These are phyloP conservation scores for Delichon dasypus DNA, from an alignment of 2,797 vertebrate genomes.

Conservation along the genomic window DNA sequence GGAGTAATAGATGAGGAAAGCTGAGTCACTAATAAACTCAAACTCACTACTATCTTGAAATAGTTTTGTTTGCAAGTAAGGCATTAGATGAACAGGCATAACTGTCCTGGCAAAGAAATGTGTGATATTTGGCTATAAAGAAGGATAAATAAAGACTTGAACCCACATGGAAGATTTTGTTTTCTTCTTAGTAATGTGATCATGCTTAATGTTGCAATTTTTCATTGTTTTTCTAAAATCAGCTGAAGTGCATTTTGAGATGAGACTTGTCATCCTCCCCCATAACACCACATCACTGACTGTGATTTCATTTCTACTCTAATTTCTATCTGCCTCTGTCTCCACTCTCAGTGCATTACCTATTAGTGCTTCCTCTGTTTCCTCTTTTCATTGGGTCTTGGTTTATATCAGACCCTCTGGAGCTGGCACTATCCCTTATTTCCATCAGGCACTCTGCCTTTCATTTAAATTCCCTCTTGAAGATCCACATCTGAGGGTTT, in stretches of 20 bases:
- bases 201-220: not conserved
- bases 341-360: not conserved
- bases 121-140: not conserved
- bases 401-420: not conserved
- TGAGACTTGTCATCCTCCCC: not conserved
- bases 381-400: not conserved
- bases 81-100: not conserved
- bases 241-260: not conserved
- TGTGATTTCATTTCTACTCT: not conserved
- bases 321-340: not conserved
- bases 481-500: not conserved
- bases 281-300: not conserved
- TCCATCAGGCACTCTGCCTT: not conserved
- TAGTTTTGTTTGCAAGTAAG: not conserved
- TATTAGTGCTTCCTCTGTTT: not conserved
- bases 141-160: not conserved
- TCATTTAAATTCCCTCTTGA: conserved; percentile 9
- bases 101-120: not conserved
- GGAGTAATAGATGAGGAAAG: not conserved
- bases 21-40: not conserved
- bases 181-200: not conserved
- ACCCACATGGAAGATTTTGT: not conserved
- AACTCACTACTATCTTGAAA: not conserved
- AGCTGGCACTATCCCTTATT: not conserved
- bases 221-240: not conserved